phyloP scores from a whole-genome alignment of 2,888 invertebrate species.

The Nomada fabriciana region DNA sequence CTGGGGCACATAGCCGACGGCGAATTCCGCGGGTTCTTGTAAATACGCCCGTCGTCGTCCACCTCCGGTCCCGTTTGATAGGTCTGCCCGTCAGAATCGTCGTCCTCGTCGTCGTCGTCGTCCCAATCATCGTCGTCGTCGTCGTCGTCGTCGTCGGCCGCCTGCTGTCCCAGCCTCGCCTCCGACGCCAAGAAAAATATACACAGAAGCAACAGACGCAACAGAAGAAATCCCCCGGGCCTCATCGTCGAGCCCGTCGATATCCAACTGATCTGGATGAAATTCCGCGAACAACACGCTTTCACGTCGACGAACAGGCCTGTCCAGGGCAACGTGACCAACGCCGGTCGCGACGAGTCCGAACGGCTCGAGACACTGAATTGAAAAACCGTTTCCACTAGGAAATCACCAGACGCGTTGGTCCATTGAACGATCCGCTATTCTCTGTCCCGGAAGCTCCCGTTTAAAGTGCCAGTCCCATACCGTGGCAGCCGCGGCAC shows the following conservation, averaged over 20 bases:
- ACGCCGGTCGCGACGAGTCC: conserved; percentile 6
- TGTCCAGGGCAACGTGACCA: background rate
- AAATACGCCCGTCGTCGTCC: conserved; percentile 92
- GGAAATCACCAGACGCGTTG: conserved; percentile 24
- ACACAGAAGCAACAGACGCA: conserved; percentile 73
- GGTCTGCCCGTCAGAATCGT: conserved; percentile 84
- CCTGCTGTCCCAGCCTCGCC: conserved; percentile 80
- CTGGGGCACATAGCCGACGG: conserved; percentile 94
- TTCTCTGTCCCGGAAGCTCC: conserved; percentile 43
- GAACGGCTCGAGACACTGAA: background rate
- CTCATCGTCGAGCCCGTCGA: conserved; percentile 65
- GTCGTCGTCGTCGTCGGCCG: conserved; percentile 80
- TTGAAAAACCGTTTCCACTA: conserved; percentile 7
- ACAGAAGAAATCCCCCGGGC: conserved; percentile 72
- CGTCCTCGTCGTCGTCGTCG: conserved; percentile 84
- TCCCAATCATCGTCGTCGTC: conserved; percentile 80
- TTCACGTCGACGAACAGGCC: conserved; percentile 55
- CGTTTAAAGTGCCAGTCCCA: conserved; percentile 59
- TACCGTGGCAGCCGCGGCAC: conserved; percentile 47
- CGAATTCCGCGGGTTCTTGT: conserved; percentile 95
- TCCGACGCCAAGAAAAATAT: conserved; percentile 76
- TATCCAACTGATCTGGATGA: no score
- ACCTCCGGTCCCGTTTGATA: conserved; percentile 85
- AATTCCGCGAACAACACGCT: conserved; percentile 28
- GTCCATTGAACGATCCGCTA: conserved; percentile 52